Percentiles rank a stretch among this genome's conserved stretches.
These are phyloP conservation scores for Agapornis canus DNA, from an alignment of 2,797 vertebrate genomes.

Conservation along the genomic window DNA sequence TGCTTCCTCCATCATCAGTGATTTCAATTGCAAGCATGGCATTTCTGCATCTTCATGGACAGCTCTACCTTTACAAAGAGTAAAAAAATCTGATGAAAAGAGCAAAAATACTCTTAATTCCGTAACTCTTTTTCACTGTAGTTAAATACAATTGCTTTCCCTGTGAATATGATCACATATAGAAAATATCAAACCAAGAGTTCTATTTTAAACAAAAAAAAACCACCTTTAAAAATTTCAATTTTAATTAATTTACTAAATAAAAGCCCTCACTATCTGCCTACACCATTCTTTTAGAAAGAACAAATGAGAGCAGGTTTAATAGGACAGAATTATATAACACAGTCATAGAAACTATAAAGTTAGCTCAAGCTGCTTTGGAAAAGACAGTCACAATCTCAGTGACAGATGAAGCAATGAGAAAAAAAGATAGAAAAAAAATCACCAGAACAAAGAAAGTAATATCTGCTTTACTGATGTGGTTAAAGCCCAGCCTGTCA, in stretches of 20 bases:
- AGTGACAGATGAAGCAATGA: not conserved
- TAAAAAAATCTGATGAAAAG: not conserved
- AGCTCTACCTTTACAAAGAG: not conserved
- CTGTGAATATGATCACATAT: not conserved
- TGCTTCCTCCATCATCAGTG: not conserved
- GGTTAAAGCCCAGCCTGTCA: no score
- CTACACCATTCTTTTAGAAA: not conserved
- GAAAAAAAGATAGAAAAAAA: not conserved
- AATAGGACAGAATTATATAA: not conserved
- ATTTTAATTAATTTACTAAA: constrained; percentile 9
- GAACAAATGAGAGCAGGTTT: not conserved
- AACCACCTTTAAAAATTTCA: not conserved
- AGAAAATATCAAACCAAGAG: not conserved
- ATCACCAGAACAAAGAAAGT: not conserved
- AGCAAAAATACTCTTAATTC: not conserved
- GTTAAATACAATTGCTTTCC: not conserved
- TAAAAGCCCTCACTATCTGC: not conserved
- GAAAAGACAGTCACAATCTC: not conserved
- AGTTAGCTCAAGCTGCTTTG: not conserved
- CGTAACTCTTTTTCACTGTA: not conserved
- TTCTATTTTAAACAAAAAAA: not conserved
- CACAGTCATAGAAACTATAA: not conserved
- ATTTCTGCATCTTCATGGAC: not conserved
- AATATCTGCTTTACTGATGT: not conserved
- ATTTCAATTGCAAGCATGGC: not conserved